phyloP scores from a whole-genome alignment of 2,888 invertebrate species.

The Nudaria mundana region DNA sequence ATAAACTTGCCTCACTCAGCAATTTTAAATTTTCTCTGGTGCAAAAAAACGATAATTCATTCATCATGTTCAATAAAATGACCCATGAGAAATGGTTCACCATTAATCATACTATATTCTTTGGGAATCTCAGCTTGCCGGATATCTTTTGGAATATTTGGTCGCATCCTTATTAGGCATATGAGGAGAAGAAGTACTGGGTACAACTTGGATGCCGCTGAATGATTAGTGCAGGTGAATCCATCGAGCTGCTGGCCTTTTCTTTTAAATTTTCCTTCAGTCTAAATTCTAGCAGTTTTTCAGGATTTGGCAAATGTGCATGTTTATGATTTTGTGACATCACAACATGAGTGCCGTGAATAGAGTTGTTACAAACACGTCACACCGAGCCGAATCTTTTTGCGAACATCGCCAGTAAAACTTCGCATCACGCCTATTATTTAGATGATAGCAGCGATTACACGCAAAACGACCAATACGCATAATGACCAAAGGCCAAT shows the following conservation, averaged over 20 bases:
- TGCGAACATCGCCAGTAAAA: conserved; percentile 9
- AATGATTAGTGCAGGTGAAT: conserved; percentile 7
- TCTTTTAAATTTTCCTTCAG: conserved; percentile 6
- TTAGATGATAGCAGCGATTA: conserved; percentile 7
- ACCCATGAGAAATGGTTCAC: too few relatives aligned
- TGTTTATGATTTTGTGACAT: conserved; percentile 8
- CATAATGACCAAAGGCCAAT: too few relatives aligned
- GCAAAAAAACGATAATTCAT: too few relatives aligned
- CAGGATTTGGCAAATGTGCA: conserved; percentile 7
- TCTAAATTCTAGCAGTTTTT: conserved; percentile 5
- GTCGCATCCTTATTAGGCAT: too few relatives aligned
- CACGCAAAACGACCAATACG: too few relatives aligned
- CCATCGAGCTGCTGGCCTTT: conserved; percentile 7
- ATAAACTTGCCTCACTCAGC: conserved; percentile 1
- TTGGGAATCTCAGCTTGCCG: too few relatives aligned
- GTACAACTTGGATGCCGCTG: conserved; percentile 5
- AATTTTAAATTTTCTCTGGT: background rate
- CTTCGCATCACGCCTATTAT: conserved; percentile 8
- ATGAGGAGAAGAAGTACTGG: conserved; percentile 5
- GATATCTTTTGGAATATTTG: too few relatives aligned
- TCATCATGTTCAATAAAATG: too few relatives aligned
- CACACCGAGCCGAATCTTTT: conserved; percentile 7
- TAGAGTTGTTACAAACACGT: conserved; percentile 7
- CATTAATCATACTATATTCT: too few relatives aligned
- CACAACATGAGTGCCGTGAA: conserved; percentile 4